These are phyloP conservation scores for Neotragus moschatus DNA, from an alignment of 2,113 vertebrate species.

Conservation along the genomic window DNA sequence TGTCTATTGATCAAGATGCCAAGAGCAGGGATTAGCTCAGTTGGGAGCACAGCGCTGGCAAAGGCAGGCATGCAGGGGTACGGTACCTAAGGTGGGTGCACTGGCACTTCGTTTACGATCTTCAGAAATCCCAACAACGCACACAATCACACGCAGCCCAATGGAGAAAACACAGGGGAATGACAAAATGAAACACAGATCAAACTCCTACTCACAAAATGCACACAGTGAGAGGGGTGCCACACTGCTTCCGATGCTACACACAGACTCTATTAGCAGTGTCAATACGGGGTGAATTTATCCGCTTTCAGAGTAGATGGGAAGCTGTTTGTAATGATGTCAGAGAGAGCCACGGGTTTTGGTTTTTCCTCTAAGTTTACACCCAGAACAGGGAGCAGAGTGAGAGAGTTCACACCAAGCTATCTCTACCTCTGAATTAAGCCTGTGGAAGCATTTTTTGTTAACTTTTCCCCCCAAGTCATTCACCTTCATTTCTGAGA, in stretches of 20 bases:
- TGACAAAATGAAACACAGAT: slow-evolving; percentile 84
- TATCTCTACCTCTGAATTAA: not conserved
- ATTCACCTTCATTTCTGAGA: not conserved
- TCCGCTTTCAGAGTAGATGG: not conserved
- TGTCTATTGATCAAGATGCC: slow-evolving; percentile 38
- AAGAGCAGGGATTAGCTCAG: slow-evolving; percentile 64
- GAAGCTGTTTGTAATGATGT: not conserved
- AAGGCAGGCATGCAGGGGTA: slow-evolving; percentile 82
- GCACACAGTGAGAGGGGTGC: not conserved
- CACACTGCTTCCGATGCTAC: not conserved
- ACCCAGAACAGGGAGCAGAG: not conserved
- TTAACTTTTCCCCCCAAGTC: not conserved
- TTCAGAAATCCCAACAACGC: slow-evolving; percentile 89
- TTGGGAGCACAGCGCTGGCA: slow-evolving; percentile 47
- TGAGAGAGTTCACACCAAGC: not conserved
- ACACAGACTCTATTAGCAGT: not conserved
- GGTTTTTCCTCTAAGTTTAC: not conserved
- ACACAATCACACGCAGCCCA: slow-evolving; percentile 85
- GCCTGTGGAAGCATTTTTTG: not conserved
- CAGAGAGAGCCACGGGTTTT: not conserved
- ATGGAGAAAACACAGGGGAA: slow-evolving; percentile 81
- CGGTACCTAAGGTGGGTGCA: slow-evolving; percentile 94
- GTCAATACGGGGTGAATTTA: not conserved
- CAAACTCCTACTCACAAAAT: slow-evolving; percentile 54
- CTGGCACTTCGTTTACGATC: slow-evolving; percentile 96